Evolutionary conservation across 2,113 vertebrate genomes (phyloP).

Genomic region (Drymodes brunneopygia): DNA sequence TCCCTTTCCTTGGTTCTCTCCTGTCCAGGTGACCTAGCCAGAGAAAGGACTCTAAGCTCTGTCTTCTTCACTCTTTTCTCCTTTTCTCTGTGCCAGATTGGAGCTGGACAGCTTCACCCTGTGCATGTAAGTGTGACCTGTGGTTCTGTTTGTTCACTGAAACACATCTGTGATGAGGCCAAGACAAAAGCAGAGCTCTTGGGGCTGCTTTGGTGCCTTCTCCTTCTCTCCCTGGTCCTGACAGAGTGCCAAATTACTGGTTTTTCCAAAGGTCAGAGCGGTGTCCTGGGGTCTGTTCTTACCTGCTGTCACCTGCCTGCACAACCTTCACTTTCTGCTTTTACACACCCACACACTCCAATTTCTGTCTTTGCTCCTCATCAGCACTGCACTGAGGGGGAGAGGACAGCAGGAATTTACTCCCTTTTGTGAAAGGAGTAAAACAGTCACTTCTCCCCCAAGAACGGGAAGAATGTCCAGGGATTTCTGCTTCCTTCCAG

Average conservation of each 20-base stretch:
- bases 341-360: not conserved
- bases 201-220: not conserved
- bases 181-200: not conserved
- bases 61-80: conserved; percentile 75
- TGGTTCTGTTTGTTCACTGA: conserved; percentile 46
- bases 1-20: conserved; percentile 70
- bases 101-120: conserved; percentile 75
- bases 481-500: not conserved
- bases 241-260: not conserved
- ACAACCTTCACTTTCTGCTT: not conserved
- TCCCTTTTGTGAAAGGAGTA: not conserved
- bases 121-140: conserved; percentile 79
- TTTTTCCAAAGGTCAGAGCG: not conserved
- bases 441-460: not conserved
- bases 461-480: not conserved
- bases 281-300: not conserved
- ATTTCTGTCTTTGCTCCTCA: not conserved
- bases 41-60: conserved; percentile 71
- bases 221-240: not conserved
- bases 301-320: not conserved
- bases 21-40: conserved; percentile 75
- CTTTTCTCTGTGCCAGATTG: conserved; percentile 78
- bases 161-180: not conserved
- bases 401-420: not conserved
- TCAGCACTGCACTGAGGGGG: not conserved